These are phyloP conservation scores for Thymelicus lineola DNA, from an alignment of 2,888 invertebrate genomes.

Conservation along the genomic window DNA sequence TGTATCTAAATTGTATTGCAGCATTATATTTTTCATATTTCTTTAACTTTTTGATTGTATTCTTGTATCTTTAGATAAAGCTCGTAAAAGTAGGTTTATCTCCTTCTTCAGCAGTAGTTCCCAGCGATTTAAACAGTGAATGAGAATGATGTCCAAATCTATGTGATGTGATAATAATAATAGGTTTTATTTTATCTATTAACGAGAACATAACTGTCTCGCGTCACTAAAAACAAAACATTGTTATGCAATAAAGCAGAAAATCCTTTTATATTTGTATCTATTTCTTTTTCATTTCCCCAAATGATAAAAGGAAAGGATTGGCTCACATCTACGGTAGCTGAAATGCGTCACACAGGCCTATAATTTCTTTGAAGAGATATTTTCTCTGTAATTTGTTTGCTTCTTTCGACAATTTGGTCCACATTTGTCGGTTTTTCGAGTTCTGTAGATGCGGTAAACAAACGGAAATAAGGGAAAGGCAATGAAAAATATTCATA, in stretches of 20 bases:
- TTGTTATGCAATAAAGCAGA: conserved; percentile 7
- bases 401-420: background rate
- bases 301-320: conserved; percentile 7
- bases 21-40: too few relatives aligned
- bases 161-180: background rate
- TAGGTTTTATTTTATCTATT: background rate
- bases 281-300: conserved; percentile 20
- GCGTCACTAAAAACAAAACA: conserved; percentile 5
- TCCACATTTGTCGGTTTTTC: background rate
- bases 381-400: conserved; percentile 62
- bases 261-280: conserved; percentile 15
- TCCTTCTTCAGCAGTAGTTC: too few relatives aligned
- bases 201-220: background rate
- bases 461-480: too few relatives aligned
- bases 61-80: too few relatives aligned
- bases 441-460: background rate
- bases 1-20: too few relatives aligned
- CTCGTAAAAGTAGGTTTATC: too few relatives aligned
- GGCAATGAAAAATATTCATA: too few relatives aligned
- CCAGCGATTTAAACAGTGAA: too few relatives aligned
- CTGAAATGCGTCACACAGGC: conserved; percentile 67
- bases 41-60: too few relatives aligned
- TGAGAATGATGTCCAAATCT: too few relatives aligned
- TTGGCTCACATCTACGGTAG: conserved; percentile 52
- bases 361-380: conserved; percentile 66